Percentiles rank a stretch among this genome's conserved stretches.
Conservation (phyloP, 2,113 vertebrate species). For the Hippopotamus amphibius region DNA sequence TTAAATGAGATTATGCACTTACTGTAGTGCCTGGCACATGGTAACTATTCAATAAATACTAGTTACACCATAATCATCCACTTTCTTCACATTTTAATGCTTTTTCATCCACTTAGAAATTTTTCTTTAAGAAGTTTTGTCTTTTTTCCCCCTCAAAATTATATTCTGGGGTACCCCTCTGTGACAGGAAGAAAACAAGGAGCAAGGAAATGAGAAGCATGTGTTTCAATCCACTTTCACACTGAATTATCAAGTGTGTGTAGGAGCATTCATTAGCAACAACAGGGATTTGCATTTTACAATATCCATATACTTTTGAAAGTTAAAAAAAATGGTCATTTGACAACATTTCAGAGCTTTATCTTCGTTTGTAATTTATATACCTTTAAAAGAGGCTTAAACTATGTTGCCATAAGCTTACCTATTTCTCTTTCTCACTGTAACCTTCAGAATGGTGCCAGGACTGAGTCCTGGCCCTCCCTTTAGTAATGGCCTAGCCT, state of each 20-base stretch:
- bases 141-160: neutral
- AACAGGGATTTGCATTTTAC: constrained; percentile 36
- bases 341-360: constrained; percentile 45
- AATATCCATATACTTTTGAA: constrained; percentile 25
- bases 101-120: constrained; percentile 7
- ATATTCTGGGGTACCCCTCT: neutral
- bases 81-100: constrained; percentile 12
- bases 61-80: neutral
- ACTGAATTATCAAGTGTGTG: neutral
- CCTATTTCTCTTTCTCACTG: neutral
- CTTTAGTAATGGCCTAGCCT: neutral
- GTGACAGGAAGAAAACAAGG: constrained; percentile 29
- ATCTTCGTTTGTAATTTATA: constrained; percentile 10
- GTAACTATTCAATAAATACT: neutral
- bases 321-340: neutral
- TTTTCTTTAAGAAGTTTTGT: neutral
- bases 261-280: constrained; percentile 47
- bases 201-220: neutral
- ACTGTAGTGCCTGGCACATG: neutral
- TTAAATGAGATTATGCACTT: neutral
- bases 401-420: neutral
- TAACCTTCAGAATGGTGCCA: neutral
- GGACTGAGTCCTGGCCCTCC: neutral
- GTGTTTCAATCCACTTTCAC: constrained; percentile 24
- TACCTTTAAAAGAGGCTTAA: constrained; percentile 27